phyloP scores from a whole-genome alignment of 2,797 vertebrate species.

The Enteromius mattozi region DNA sequence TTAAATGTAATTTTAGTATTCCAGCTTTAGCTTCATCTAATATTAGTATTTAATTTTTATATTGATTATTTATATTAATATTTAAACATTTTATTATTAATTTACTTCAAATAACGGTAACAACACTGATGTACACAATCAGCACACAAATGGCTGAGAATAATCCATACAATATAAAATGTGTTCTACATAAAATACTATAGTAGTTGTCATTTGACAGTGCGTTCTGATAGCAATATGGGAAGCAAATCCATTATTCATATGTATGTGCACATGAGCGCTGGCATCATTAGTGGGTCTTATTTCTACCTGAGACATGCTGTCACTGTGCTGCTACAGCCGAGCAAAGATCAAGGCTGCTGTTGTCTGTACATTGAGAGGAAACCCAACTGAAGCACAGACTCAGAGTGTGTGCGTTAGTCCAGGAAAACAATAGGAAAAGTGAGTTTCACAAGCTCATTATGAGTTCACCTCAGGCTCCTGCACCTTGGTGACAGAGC shows the following conservation, averaged over 20 bases:
- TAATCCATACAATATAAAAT: neutral
- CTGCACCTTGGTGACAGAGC: constrained; percentile 52
- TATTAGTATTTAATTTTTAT: neutral
- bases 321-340: constrained; percentile 39
- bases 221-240: neutral
- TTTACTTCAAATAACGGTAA: neutral
- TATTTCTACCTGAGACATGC: constrained; percentile 17
- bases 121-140: neutral
- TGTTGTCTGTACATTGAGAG: constrained; percentile 35
- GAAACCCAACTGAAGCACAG: constrained; percentile 19
- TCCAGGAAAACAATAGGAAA: constrained; percentile 43
- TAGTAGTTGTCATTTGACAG: neutral
- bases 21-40: too few species aligned
- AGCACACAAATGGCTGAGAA: neutral
- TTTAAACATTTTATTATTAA: too few species aligned
- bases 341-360: constrained; percentile 50
- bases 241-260: constrained; percentile 33
- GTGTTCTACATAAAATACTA: neutral
- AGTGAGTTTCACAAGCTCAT: constrained; percentile 55
- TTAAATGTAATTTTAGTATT: too few species aligned
- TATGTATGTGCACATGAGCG: constrained; percentile 16
- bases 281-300: constrained; percentile 44
- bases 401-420: constrained; percentile 48
- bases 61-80: neutral
- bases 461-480: constrained; percentile 57